These are phyloP conservation scores for Polydrusus tereticollis DNA, from an alignment of 2,888 invertebrate species.

Conservation along the genomic window DNA sequence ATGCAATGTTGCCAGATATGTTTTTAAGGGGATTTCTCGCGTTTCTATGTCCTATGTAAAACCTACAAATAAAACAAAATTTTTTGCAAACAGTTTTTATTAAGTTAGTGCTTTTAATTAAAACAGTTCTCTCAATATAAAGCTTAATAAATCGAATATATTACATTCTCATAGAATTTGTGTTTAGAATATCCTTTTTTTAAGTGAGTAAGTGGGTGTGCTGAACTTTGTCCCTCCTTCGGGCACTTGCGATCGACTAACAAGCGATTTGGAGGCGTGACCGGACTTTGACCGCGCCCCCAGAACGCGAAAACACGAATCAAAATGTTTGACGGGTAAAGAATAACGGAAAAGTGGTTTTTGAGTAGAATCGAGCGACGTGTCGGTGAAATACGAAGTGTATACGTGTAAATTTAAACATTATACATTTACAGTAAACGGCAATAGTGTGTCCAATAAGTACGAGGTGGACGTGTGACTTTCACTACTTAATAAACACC, in stretches of 20 bases:
- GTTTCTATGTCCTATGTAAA: background rate
- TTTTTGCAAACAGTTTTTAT: conserved; percentile 59
- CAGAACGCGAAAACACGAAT: conserved; percentile 29
- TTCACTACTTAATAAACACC: background rate
- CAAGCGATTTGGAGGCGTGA: conserved; percentile 13
- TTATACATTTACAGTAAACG: conserved; percentile 3
- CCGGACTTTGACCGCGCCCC: conserved; percentile 7
- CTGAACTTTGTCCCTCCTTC: conserved; percentile 33
- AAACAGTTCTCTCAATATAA: conserved; percentile 56
- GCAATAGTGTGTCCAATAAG: too few relatives aligned
- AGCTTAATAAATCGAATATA: conserved; percentile 56
- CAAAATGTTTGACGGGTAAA: conserved; percentile 4
- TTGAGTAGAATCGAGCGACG: conserved; percentile 22
- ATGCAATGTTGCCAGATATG: too few relatives aligned
- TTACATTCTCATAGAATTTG: conserved; percentile 51
- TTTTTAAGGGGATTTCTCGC: too few relatives aligned
- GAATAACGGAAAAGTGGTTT: conserved; percentile 35
- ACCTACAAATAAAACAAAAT: conserved; percentile 27
- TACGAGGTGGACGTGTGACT: too few relatives aligned
- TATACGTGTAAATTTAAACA: background rate
- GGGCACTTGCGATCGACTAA: conserved; percentile 20
- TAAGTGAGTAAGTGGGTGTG: conserved; percentile 41
- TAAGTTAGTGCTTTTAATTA: conserved; percentile 58
- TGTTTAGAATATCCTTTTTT: conserved; percentile 35
- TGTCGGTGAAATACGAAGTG: background rate